Evolutionary conservation across 2,888 invertebrate genomes (phyloP), one percentile per base, ranked within the genome.

Genomic region (Oxystoma pomonae): DNA sequence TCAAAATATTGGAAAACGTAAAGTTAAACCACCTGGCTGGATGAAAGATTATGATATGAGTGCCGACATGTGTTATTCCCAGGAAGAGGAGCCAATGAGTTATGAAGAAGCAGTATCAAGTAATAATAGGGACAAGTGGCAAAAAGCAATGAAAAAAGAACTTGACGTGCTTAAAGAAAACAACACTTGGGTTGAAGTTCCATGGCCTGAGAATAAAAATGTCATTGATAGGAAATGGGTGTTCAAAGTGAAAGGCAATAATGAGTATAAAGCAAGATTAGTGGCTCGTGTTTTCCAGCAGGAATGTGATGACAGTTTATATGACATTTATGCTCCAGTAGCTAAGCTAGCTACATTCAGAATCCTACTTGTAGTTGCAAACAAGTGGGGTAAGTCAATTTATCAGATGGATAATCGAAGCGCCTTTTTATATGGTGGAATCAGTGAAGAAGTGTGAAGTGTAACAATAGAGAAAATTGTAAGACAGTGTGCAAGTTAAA

Each of bases 341-440:
- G 18, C 53, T 49, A 49, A 58, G n/a, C 55, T 59, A 35, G n/a
- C 56, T 17, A 60, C 55, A 12, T 49, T 49, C 16, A 49, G 50
- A 49, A 20, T 16, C 52, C 9, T 62, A 49, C 9, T 49, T 9
- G 50, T 49, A 16, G 16, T 49, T 12, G 50, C 50, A 9, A 12
- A 12, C 9, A 49, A 16, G 16, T 12, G 50, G 50, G 50, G 50
- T 49, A 49, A 49, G 16, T 16, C 50, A 16, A n/a, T 71, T 1
- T 57, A 70, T 56, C 71, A 72, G 53, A 68, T 70, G 67, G 70
- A 72, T 63, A 69, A 71, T 1, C 64, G 62, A 50, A 62, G 66
- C 52, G 70, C 71, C 9, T 72, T 71, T 64, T 58, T 70, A 56
- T 62, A 72, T 65, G 68, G 68, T 49, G 22, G 58, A 52, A 66